phyloP scores from a whole-genome alignment of 2,113 vertebrate species.

The Takifugu flavidus region DNA sequence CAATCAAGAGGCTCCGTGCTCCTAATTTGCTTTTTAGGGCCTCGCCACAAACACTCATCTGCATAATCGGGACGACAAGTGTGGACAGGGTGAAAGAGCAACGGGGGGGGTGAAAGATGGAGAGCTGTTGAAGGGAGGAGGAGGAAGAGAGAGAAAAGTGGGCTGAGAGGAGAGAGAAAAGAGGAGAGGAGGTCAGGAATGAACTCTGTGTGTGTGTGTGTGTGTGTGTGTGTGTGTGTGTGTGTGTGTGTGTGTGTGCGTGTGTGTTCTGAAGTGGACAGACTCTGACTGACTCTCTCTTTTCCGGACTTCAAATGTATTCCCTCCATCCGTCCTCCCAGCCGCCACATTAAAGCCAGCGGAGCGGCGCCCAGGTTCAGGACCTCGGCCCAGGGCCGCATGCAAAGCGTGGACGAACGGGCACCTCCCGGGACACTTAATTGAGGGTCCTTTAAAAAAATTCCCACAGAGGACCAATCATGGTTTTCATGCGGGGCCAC shows the following conservation, averaged over 20 bases:
- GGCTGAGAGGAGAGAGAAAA: not conserved
- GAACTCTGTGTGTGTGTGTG: constrained; percentile 16
- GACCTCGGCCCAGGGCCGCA: constrained; percentile 63
- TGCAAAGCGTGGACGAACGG: constrained; percentile 61
- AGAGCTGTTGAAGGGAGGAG: constrained; percentile 10
- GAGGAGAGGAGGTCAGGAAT: constrained; percentile 11
- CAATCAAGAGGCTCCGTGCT: constrained; percentile 75
- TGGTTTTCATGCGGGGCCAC: constrained; percentile 42
- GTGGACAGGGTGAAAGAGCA: constrained; percentile 74
- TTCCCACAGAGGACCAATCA: constrained; percentile 67
- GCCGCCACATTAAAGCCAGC: constrained; percentile 39
- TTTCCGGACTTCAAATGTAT: constrained; percentile 13
- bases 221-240: not conserved
- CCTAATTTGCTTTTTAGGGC: constrained; percentile 80
- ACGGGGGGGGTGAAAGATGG: constrained; percentile 26
- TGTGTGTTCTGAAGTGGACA: not conserved
- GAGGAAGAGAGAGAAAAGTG: not conserved
- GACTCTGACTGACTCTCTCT: constrained; percentile 87
- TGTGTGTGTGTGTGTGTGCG: constrained; percentile 11
- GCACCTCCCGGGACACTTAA: constrained; percentile 49
- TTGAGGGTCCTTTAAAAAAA: constrained; percentile 69
- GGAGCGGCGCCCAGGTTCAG: constrained; percentile 54
- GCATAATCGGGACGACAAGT: constrained; percentile 91
- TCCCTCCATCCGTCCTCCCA: constrained; percentile 9
- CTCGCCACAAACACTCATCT: constrained; percentile 77